Conservation (phyloP, 2,888 invertebrate genomes). For the Megamerina dolium region DNA sequence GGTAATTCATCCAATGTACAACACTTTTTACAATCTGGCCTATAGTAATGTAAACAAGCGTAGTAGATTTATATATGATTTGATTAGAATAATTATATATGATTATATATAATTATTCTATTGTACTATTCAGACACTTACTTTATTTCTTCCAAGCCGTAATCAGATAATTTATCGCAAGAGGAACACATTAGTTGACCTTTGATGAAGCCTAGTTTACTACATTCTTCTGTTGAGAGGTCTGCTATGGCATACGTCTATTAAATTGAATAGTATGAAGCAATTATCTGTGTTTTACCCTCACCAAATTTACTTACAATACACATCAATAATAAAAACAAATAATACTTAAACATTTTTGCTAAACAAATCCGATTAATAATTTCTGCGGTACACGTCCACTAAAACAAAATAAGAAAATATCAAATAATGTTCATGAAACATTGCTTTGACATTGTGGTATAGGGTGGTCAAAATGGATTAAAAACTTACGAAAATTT, state of each 20-base stretch:
- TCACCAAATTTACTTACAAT: conserved; percentile 15
- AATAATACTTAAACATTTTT: conserved; percentile 11
- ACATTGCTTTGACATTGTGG: conserved; percentile 12
- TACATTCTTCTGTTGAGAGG: conserved; percentile 76
- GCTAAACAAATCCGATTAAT: too few relatives aligned
- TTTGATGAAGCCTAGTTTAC: conserved; percentile 77
- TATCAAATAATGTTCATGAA: conserved; percentile 5
- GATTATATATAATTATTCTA: too few relatives aligned
- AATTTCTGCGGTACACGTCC: not conserved
- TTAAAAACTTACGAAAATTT: too few relatives aligned
- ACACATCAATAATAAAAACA: conserved; percentile 8
- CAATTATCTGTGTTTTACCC: not conserved
- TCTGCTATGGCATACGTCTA: conserved; percentile 47
- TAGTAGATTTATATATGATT: not conserved
- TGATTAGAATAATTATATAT: too few relatives aligned
- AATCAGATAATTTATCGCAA: conserved; percentile 77
- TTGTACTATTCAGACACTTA: conserved; percentile 16
- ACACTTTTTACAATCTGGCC: conserved; percentile 63
- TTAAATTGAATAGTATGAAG: not conserved
- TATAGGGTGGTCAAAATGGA: conserved; percentile 3
- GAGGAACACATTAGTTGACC: conserved; percentile 81
- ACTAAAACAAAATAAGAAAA: not conserved
- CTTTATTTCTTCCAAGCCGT: conserved; percentile 40
- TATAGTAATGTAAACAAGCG: conserved; percentile 27
- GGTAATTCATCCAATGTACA: conserved; percentile 69